These are phyloP conservation scores for Salvelinus alpinus DNA, from an alignment of 2,113 vertebrate species.

Conservation along the genomic window DNA sequence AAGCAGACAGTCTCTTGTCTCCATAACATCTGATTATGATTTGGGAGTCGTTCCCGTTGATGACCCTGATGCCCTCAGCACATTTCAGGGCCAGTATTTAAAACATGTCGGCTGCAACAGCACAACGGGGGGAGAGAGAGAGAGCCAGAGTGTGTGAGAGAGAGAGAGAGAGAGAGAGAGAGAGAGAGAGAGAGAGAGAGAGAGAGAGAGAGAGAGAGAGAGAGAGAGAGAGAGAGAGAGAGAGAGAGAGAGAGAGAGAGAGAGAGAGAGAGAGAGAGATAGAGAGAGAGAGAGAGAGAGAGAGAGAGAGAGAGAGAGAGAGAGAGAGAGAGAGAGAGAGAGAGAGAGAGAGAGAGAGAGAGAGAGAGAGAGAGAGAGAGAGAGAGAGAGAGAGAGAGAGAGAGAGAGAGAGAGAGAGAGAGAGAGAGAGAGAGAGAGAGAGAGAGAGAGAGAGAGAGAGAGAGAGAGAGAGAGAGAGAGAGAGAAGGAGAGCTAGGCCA, in stretches of 20 bases:
- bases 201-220: not conserved
- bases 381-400: not conserved
- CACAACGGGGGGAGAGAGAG: not conserved
- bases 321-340: too few relatives aligned
- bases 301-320: too few relatives aligned
- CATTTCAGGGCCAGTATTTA: not conserved
- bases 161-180: not conserved
- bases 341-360: not conserved
- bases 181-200: too few relatives aligned
- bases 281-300: too few relatives aligned
- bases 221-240: not conserved
- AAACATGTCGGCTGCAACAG: not conserved
- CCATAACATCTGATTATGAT: constrained; percentile 27
- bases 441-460: too few relatives aligned
- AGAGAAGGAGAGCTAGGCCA: not conserved
- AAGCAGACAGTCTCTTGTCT: constrained; percentile 2
- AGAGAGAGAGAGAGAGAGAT: not conserved
- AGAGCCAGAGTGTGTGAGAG: not conserved
- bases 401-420: too few relatives aligned
- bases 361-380: too few relatives aligned
- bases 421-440: too few relatives aligned
- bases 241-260: not conserved
- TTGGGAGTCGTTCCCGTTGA: constrained; percentile 2
- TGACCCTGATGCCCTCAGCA: not conserved
- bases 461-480: not conserved